Percentiles rank a stretch among this genome's conserved stretches.
These are phyloP conservation scores for Agrotis clavis DNA, from an alignment of 2,888 invertebrate species.

Conservation along the genomic window DNA sequence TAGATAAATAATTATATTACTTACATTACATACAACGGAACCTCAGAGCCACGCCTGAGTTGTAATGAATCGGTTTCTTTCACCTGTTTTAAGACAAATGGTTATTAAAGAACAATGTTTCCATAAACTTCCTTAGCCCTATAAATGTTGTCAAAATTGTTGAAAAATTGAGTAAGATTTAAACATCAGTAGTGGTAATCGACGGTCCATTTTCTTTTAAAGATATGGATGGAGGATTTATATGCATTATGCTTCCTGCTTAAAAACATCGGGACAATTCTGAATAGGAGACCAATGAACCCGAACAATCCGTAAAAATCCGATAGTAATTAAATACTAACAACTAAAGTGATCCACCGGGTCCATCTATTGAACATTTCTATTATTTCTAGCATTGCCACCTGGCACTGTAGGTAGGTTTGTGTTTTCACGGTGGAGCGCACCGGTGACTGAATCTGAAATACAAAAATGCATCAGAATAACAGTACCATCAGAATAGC, in stretches of 20 bases:
- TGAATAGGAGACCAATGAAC: no score
- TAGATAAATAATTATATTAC: slow-evolving; percentile 52
- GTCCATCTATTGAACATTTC: slow-evolving; percentile 86
- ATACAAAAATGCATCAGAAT: not conserved
- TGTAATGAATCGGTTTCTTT: slow-evolving; percentile 78
- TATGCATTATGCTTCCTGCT: no score
- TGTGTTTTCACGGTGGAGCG: slow-evolving; percentile 77
- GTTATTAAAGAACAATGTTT: not conserved
- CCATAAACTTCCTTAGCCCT: no score
- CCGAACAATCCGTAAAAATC: no score
- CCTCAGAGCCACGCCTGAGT: slow-evolving; percentile 50
- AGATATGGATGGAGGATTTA: no score
- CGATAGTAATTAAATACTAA: slow-evolving; percentile 59
- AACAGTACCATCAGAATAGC: not conserved
- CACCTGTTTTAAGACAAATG: slow-evolving; percentile 68
- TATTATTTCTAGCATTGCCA: slow-evolving; percentile 82
- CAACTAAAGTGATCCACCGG: slow-evolving; percentile 82
- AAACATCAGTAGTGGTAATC: no score
- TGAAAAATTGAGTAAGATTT: no score
- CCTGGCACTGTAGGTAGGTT: slow-evolving; percentile 77
- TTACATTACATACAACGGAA: slow-evolving; percentile 72
- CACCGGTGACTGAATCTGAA: slow-evolving; percentile 81
- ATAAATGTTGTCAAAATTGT: no score
- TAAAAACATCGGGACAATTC: no score
- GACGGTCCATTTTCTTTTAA: no score